Percentiles rank a stretch among this genome's conserved stretches.
Evolutionary conservation across 2,888 invertebrate species (phyloP).

Genomic region (Xylophagus ater): DNA sequence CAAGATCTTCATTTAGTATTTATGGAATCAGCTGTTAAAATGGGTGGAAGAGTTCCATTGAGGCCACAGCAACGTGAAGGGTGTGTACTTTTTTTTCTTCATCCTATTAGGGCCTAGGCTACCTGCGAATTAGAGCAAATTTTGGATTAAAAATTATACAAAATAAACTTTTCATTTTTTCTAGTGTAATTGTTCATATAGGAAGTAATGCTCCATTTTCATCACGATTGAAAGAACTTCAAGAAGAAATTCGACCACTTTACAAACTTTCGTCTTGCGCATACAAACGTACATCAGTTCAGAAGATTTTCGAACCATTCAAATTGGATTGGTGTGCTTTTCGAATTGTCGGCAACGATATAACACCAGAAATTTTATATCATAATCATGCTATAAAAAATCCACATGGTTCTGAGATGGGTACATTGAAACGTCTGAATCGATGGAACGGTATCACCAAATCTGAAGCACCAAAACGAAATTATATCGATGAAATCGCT

Average conservation of each 20-base stretch:
- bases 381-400: constrained; percentile 29
- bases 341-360: constrained; percentile 51
- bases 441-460: constrained; percentile 53
- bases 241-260: constrained; percentile 72
- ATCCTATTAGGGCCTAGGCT: too few species aligned
- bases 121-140: too few species aligned
- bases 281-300: constrained; percentile 76
- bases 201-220: constrained; percentile 70
- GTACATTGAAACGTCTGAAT: constrained; percentile 36
- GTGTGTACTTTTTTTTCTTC: constrained; percentile 38
- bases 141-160: too few species aligned
- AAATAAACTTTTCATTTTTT: neutral
- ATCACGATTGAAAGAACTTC: constrained; percentile 32
- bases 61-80: constrained; percentile 80
- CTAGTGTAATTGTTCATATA: constrained; percentile 64
- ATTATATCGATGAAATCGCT: constrained; percentile 56
- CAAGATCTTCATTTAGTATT: constrained; percentile 71
- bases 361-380: constrained; percentile 33
- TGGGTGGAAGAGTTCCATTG: constrained; percentile 72
- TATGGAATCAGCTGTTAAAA: constrained; percentile 70
- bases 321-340: constrained; percentile 85
- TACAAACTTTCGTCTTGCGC: constrained; percentile 70
- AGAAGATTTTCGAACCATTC: constrained; percentile 68
- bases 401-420: constrained; percentile 28
- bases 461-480: constrained; percentile 52